These are phyloP conservation scores for Pogona vitticeps DNA, from an alignment of 2,113 vertebrate genomes.

Conservation along the genomic window DNA sequence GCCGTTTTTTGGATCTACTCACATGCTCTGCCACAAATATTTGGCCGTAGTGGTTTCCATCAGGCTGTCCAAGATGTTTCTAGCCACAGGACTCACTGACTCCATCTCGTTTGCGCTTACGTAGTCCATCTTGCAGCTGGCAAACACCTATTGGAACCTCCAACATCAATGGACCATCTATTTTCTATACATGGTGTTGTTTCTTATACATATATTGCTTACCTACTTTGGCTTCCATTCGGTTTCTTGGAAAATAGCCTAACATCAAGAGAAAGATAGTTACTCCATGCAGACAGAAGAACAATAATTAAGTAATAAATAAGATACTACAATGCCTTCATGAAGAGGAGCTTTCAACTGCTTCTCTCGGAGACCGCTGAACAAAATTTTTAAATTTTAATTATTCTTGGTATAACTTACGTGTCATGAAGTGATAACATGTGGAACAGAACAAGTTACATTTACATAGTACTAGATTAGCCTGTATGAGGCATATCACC, in stretches of 20 bases:
- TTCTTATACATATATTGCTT: too few relatives aligned
- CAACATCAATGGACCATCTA: slow-evolving; percentile 38
- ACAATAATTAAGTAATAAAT: too few relatives aligned
- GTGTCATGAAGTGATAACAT: not conserved
- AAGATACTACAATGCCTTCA: not conserved
- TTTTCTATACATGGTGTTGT: slow-evolving; percentile 1
- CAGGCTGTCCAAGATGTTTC: slow-evolving; percentile 16
- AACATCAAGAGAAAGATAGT: too few relatives aligned
- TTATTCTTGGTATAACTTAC: not conserved
- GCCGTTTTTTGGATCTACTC: slow-evolving; percentile 37
- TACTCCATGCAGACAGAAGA: too few relatives aligned
- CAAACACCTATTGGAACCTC: slow-evolving; percentile 36
- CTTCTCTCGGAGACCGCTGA: too few relatives aligned
- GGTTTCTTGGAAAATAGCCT: too few relatives aligned
- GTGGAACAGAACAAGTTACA: not conserved
- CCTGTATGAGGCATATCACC: too few relatives aligned
- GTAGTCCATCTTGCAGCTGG: slow-evolving; percentile 22
- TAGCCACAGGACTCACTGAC: slow-evolving; percentile 26
- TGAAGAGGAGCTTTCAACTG: slow-evolving; percentile 33
- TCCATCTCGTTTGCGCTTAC: slow-evolving; percentile 29
- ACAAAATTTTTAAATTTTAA: too few relatives aligned
- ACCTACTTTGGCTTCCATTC: too few relatives aligned
- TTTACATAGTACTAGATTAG: not conserved
- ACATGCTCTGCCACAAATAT: slow-evolving; percentile 32
- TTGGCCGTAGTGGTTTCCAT: slow-evolving; percentile 50